Evolutionary conservation across 2,113 vertebrate species (phyloP).

Genomic region (Pseudopodoces humilis): DNA sequence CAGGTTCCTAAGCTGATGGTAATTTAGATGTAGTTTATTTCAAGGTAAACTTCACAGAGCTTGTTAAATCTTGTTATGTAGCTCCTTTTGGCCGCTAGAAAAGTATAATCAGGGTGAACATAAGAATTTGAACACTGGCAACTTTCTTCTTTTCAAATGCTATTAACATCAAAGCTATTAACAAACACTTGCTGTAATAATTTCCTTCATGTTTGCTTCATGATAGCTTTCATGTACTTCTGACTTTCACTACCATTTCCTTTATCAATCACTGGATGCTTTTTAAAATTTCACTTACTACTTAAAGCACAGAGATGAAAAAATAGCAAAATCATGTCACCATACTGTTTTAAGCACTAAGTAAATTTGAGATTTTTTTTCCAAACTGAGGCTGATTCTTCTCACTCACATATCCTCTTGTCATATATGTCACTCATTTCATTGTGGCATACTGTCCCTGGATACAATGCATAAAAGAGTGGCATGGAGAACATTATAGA

Average conservation of each 20-base stretch:
- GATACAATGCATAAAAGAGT: not conserved
- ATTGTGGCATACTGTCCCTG: not conserved
- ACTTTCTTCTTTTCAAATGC: conserved; percentile 7
- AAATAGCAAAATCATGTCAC: not conserved
- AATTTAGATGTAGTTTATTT: conserved; percentile 9
- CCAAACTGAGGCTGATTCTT: not conserved
- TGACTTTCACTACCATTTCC: not conserved
- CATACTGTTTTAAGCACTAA: not conserved
- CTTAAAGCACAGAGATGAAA: not conserved
- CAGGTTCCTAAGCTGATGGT: not conserved
- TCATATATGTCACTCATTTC: not conserved
- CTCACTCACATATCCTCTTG: not conserved
- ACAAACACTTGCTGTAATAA: not conserved
- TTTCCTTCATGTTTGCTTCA: not conserved
- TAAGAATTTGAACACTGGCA: not conserved
- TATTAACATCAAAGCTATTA: conserved; percentile 6
- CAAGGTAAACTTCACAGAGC: conserved; percentile 30
- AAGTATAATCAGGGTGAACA: not conserved
- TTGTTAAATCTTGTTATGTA: not conserved
- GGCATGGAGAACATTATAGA: not conserved
- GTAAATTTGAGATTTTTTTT: not conserved
- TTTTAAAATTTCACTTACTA: not conserved
- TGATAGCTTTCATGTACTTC: conserved; percentile 15
- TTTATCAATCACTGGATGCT: not conserved
- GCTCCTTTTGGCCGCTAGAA: not conserved